Base-by-base conservation (phyloP, 92 coral and sea anemone genomes). In the Epizoanthus fatuus region DNA sequence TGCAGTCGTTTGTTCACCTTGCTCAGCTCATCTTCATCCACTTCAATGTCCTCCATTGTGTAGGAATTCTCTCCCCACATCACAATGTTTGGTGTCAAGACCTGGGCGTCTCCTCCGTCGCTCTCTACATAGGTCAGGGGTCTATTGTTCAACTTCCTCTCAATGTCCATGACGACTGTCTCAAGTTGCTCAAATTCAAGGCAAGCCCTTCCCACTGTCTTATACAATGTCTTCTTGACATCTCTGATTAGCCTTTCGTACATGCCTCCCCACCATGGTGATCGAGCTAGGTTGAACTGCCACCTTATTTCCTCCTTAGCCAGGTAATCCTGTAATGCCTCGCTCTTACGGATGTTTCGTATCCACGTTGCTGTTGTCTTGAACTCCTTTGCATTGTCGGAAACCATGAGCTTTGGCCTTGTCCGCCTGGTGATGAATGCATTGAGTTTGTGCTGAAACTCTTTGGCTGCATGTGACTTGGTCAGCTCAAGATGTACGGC, bases 391-490 rank as follows among this genome's bases (percentile, higher is more conserved):
- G 25, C 25, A 22, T 22, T 22, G 25, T 22, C 25, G 25, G 85
- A 89, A 5, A 76, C 69, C 38, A 89, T 76, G 7, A 66, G 59
- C 44, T 79, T 66, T 19, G 89, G 86, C 70, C 89, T 68, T 44
- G 79, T 89, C 64, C 82, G 58, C 25, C 80, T 55, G 6, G 83
- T 42, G 42, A 75, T 88, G 80, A 88, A 83, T 20, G 81, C 72
- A 53, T 87, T 72, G 49, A 82, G 78, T 29, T 81, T 72, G 52
- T 29, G 60, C 52, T 86, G 90, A 42, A 89, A 75, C 42, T 84
- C 81, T 47, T 89, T 84, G 12, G 92, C 80, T 55, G 86, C 19
- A 22, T 86, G 89, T 4, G 89, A 19, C 64, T 79, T 84, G 10
- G 81, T 89, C 54, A 88, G 64, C 76, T 22, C 25, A 22, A 22